Evolutionary conservation across 2,888 invertebrate species (phyloP), one percentile per base, ranked within the genome.

Genomic region (Oxyscelio sp.): DNA sequence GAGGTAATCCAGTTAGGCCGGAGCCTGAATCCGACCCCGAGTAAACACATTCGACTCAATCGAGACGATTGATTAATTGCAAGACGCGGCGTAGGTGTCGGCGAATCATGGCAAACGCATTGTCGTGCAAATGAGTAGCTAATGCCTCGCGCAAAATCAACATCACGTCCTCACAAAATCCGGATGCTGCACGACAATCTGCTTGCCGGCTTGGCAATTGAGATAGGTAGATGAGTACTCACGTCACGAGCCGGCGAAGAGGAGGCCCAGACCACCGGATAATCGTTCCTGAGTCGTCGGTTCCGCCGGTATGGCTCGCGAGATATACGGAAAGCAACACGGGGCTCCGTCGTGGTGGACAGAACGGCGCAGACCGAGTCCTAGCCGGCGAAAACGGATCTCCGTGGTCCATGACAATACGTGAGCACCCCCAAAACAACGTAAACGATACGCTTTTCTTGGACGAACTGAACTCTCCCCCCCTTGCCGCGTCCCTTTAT

Each of bases 401-500:
- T 75, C 84, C 84, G 84, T 84, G 77, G 73, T 68, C 38, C 81
- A 70, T 81, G 86, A 59, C 22, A 83, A 63, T 77, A 86, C 79
- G 75, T 87, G 87, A 81, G 70, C 74, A 84, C 68, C 85, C 88
- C 87, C 13, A 86, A 85, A 87, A 88, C 91, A 88, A 90, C 90
- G 89, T 89, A 78, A 91, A 90, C 93, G 91, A 91, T 89, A 92
- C 94, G 93, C 92, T 93, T 87, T 91, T 93, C 92, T 93, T 92
- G 90, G 91, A 92, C 90, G 91, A 92, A 94, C 94, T 94, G 94
- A 93, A 89, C 92, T 92, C 91, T 94, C 94, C 94, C 93, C 94
- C 93, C 93, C 94, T 93, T 91, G 91, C 92, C 89, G 85, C 86
- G 86, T 86, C 79, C 88, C 92, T 91, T 91, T 94, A 94, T 94